Percentiles rank a stretch among this genome's conserved stretches.
Evolutionary conservation across 2,888 invertebrate species (phyloP).

Genomic region (Ormia ochracea): DNA sequence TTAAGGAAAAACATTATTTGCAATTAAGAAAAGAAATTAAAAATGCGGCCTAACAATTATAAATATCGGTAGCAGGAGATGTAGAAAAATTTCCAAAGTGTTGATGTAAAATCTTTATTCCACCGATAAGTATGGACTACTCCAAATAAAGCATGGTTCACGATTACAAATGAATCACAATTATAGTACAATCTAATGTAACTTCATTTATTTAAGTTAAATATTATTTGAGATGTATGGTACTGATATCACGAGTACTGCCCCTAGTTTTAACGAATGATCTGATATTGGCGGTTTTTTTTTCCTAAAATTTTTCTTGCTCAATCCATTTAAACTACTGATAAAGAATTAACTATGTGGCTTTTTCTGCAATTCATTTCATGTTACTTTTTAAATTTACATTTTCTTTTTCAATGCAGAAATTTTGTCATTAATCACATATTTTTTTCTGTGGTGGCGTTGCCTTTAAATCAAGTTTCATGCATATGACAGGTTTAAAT

Average conservation of each 20-base stretch:
- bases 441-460: neutral
- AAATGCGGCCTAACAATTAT: no score
- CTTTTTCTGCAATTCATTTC: no score
- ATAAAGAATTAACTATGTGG: neutral
- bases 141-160: no score
- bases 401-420: neutral
- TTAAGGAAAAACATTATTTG: no score
- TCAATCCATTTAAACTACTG: neutral
- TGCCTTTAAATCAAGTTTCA: constrained; percentile 50
- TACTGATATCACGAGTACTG: neutral
- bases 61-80: no score
- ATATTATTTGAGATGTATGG: constrained; percentile 3
- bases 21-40: no score
- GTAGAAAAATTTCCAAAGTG: no score
- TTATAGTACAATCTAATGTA: no score
- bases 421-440: constrained; percentile 53
- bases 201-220: neutral
- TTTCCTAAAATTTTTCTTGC: neutral
- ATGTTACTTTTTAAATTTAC: neutral
- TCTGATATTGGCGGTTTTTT: neutral
- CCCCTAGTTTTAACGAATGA: neutral
- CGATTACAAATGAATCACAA: no score
- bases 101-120: no score
- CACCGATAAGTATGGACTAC: no score
- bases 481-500: constrained; percentile 55